phyloP scores from a whole-genome alignment of 2,113 vertebrate species.

The Aspiorhynchus laticeps region DNA sequence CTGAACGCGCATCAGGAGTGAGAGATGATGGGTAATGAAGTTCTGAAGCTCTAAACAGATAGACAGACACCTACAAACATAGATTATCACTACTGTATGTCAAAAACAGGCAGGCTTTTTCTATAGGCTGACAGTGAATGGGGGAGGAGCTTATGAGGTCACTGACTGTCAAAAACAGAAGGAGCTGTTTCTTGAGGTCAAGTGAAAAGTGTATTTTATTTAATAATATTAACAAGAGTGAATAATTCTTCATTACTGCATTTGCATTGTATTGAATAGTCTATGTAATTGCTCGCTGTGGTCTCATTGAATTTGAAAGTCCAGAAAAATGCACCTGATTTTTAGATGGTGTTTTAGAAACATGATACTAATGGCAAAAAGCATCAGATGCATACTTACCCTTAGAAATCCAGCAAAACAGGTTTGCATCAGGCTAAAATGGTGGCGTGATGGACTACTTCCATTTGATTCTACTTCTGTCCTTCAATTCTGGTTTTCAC shows the following conservation, averaged over 20 bases:
- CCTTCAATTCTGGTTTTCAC: slow-evolving; percentile 38
- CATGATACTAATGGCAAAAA: too few species aligned
- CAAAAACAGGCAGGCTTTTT: neutral
- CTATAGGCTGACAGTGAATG: neutral
- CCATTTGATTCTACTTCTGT: neutral
- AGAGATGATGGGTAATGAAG: slow-evolving; percentile 73
- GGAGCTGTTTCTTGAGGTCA: neutral
- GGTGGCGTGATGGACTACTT: neutral
- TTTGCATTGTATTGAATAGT: neutral
- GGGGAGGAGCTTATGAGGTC: neutral
- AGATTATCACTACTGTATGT: neutral
- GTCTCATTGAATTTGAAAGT: neutral
- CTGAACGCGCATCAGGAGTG: slow-evolving; percentile 62
- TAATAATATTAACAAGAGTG: neutral
- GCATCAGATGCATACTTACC: neutral
- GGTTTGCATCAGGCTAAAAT: slow-evolving; percentile 11
- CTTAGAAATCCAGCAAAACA: neutral
- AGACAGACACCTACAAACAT: neutral
- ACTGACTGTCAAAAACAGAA: slow-evolving; percentile 26
- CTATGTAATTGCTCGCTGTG: neutral
- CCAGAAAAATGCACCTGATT: neutral
- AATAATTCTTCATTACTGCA: neutral
- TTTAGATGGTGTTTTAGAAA: neutral
- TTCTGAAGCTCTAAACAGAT: slow-evolving; percentile 42
- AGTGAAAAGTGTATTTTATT: neutral